Evolutionary conservation across 2,797 vertebrate species (phyloP).

Genomic region (Channa striata): DNA sequence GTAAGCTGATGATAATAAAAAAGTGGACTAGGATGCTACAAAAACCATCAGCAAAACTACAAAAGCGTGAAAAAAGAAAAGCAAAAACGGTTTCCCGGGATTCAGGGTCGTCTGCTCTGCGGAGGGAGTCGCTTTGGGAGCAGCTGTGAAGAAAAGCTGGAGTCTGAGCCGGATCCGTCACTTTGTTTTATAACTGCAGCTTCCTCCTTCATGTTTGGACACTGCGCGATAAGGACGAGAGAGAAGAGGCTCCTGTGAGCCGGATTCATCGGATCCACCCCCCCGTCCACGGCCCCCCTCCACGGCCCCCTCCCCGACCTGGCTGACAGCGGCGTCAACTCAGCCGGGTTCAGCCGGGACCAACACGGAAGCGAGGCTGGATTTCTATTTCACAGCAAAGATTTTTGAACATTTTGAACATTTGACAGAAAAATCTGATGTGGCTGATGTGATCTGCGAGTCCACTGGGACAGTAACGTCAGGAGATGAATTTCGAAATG

Average conservation of each 20-base stretch:
- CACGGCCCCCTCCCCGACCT: constrained; percentile 25
- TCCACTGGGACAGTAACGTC: no score
- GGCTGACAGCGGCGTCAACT: constrained; percentile 27
- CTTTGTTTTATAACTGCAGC: constrained; percentile 12
- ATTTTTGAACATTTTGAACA: neutral
- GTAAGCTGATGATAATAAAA: constrained; percentile 15
- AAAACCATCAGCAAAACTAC: neutral
- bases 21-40: constrained; percentile 25
- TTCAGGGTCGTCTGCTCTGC: neutral
- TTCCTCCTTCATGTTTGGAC: constrained; percentile 30
- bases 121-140: neutral
- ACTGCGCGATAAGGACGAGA: constrained; percentile 19
- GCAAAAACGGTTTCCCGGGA: neutral
- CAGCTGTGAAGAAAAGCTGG: constrained; percentile 37
- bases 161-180: neutral
- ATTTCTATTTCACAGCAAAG: constrained; percentile 59
- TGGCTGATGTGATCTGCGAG: no score
- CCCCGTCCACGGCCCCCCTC: constrained; percentile 19
- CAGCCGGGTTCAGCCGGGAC: neutral
- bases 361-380: constrained; percentile 11
- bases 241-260: constrained; percentile 41
- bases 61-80: neutral
- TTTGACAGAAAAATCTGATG: no score
- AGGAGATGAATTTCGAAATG: no score
- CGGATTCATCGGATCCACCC: constrained; percentile 33